Evolutionary conservation across 2,113 vertebrate genomes (phyloP).

Genomic region (Phrynosoma blainvillii): DNA sequence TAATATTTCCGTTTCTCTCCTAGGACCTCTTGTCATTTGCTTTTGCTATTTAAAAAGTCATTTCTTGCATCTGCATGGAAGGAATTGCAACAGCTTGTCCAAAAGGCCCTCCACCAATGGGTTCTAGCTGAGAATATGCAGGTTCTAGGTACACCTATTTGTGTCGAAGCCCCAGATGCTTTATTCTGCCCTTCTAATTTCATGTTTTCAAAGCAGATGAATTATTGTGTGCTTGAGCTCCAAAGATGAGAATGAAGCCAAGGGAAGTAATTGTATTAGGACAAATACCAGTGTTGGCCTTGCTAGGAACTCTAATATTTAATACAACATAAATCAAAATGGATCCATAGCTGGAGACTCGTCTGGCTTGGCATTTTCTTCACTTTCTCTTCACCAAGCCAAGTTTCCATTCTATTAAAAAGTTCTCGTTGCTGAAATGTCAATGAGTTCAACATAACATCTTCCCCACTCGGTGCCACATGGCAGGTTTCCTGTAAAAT

Average conservation of each 20-base stretch:
- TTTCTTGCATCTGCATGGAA: neutral
- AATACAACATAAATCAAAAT: slow-evolving; percentile 57
- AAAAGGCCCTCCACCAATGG: neutral
- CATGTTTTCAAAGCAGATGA: no score
- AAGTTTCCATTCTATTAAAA: slow-evolving; percentile 61
- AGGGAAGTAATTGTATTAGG: slow-evolving; percentile 44
- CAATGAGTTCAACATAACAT: slow-evolving; percentile 59
- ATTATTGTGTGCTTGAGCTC: neutral
- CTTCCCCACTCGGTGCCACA: slow-evolving; percentile 35
- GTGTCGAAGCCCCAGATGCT: neutral
- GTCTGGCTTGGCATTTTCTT: slow-evolving; percentile 57
- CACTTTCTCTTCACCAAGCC: slow-evolving; percentile 52
- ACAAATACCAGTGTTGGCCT: slow-evolving; percentile 45
- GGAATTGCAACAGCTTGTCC: no score
- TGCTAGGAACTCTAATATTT: slow-evolving; percentile 54
- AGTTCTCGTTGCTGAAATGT: slow-evolving; percentile 64
- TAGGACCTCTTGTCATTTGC: no score
- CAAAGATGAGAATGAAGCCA: slow-evolving; percentile 11
- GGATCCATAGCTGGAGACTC: slow-evolving; percentile 50
- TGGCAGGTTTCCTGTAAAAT: slow-evolving; percentile 59
- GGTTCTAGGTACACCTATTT: neutral
- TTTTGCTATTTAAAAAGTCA: no score
- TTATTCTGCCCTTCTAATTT: no score
- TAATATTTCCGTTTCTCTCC: no score
- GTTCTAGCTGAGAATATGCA: neutral